Base-by-base conservation (phyloP, 2,797 vertebrate genomes). In the Sebastes itinus region DNA sequence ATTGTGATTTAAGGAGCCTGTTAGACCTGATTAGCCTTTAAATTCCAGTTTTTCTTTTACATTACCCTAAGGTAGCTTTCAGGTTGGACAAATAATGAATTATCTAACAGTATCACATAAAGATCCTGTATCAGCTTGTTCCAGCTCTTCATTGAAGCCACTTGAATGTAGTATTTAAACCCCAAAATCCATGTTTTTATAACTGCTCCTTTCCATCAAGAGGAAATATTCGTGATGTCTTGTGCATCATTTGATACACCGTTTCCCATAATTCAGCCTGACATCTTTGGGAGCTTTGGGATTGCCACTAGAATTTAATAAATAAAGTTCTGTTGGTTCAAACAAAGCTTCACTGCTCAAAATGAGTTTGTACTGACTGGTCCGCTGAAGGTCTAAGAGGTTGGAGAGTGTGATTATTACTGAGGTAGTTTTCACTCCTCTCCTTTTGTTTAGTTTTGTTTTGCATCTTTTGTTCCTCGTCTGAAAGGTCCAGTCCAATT, bases 401-500 rank as follows among this genome's bases (percentile, higher is more conserved):
- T 20, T 16, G 13, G n/a, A 38, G 58, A 16, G 33, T 16, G 32
- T 65, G 16, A 63, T 56, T 38, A 66, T 5, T 3, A 23, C 65
- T 12, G 14, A 71, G 23, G 27, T 72, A 3, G 6, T 74, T 74
- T 67, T 33, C 14, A 10, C 14, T 69, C 33, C 1, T 59, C 12
- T 30, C 3, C 10, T 54, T 52, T 52, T 25, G 30, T 35, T 14
- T 13, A 22, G 10, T 52, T 62, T 49, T 14, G 14, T 16, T 58
- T 80, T 61, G 23, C 0, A 5, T 72, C 13, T 30, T 65, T 78
- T 63, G 6, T 67, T 83, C 49, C 22, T 68, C 63, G 30, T 71
- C 18, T 86, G 42, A 68, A 52, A 64, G 46, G 23, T 33, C 30
- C 7, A 4, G 60, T 78, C 52, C 65, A 27, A 70, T 73, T 75